Percentiles rank a stretch among this genome's conserved stretches.
Conservation (phyloP, 2,888 invertebrate species). For the Asteroscopus sphinx region DNA sequence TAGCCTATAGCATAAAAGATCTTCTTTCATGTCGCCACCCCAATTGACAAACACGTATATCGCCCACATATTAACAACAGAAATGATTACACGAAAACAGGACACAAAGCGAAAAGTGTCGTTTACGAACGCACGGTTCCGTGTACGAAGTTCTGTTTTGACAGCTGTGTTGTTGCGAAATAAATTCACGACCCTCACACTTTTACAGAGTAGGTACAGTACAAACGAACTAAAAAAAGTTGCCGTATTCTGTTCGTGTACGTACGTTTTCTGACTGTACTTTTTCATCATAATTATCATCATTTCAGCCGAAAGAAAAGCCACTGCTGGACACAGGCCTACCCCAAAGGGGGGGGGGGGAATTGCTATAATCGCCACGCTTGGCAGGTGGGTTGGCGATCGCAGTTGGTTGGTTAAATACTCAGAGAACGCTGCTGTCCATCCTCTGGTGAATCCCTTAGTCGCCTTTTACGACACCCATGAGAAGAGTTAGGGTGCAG, state of each 20-base stretch:
- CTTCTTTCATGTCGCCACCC: background rate
- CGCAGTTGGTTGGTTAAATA: no score
- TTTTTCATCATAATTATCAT: no score
- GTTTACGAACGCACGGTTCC: slow-evolving; percentile 6
- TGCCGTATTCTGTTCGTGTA: slow-evolving; percentile 3
- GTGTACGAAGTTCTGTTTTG: slow-evolving; percentile 15
- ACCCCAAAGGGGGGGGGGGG: no score
- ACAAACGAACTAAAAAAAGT: slow-evolving; percentile 5
- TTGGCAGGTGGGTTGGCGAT: no score
- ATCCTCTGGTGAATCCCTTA: no score
- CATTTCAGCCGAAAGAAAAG: no score
- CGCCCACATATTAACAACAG: background rate
- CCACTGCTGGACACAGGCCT: no score
- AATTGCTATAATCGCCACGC: no score
- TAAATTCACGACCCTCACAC: slow-evolving; percentile 11
- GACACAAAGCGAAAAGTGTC: slow-evolving; percentile 19
- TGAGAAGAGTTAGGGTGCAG: no score
- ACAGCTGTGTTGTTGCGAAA: slow-evolving; percentile 17
- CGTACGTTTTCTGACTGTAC: background rate
- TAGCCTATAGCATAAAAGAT: no score
- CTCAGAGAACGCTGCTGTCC: no score
- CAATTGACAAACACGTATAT: background rate
- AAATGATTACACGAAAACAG: slow-evolving; percentile 15
- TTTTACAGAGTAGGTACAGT: background rate
- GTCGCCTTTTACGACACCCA: no score